Conservation (phyloP, 92 coral and sea anemone species). For the Ricordea florida region DNA sequence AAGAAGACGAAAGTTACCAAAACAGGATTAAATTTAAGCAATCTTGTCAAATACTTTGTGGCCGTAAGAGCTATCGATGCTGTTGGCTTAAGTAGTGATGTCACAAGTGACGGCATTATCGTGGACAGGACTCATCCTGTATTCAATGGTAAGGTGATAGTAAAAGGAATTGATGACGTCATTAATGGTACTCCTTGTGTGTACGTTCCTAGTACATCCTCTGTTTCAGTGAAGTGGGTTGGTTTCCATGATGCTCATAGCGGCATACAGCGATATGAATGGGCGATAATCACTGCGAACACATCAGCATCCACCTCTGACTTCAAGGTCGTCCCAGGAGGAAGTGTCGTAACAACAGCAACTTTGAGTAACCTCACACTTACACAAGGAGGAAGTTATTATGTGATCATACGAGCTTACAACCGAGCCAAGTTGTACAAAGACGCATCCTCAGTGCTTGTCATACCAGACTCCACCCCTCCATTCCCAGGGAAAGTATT, state of each 20-base stretch:
- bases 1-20: constrained; percentile 63
- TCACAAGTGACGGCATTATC: constrained; percentile 72
- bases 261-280: constrained; percentile 71
- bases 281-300: constrained; percentile 63
- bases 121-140: constrained; percentile 86
- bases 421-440: constrained; percentile 80
- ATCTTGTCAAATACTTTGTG: constrained; percentile 69
- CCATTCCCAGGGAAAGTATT: constrained; percentile 74
- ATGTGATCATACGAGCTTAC: constrained; percentile 73
- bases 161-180: constrained; percentile 61
- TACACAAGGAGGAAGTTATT: constrained; percentile 67
- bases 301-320: constrained; percentile 30
- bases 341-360: constrained; percentile 66
- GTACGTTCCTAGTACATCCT: constrained; percentile 63
- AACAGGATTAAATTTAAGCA: constrained; percentile 58
- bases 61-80: constrained; percentile 82
- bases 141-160: constrained; percentile 73
- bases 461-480: constrained; percentile 83
- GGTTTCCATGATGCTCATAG: constrained; percentile 86
- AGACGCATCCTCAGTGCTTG: constrained; percentile 69
- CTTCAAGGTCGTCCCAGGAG: constrained; percentile 71
- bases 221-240: constrained; percentile 67
- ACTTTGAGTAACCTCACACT: constrained; percentile 63
- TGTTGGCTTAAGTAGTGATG: constrained; percentile 67
- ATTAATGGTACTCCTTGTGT: constrained; percentile 64